These are phyloP conservation scores for Trematocara stigmaticum DNA, from an alignment of 2,113 vertebrate genomes.

Conservation along the genomic window DNA sequence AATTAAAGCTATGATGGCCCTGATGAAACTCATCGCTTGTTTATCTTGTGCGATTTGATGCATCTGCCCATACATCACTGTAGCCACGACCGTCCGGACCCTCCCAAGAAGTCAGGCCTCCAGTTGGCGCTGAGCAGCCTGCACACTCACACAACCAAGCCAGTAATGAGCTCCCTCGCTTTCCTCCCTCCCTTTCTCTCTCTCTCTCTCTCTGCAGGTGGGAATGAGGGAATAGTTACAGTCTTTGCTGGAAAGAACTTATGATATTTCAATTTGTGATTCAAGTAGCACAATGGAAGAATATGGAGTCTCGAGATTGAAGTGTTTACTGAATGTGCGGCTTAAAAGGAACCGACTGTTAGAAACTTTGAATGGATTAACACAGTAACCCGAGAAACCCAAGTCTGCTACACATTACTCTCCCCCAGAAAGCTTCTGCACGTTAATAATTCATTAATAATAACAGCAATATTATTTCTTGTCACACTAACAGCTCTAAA, in stretches of 20 bases:
- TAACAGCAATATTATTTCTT: background rate
- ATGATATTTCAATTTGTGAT: slow-evolving; percentile 56
- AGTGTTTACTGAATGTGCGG: background rate
- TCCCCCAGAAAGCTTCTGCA: background rate
- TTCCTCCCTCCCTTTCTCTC: background rate
- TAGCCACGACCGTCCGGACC: slow-evolving; percentile 61
- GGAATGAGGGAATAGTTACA: slow-evolving; percentile 22
- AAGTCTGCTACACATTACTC: background rate
- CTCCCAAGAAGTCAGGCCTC: slow-evolving; percentile 67
- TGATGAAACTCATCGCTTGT: slow-evolving; percentile 96
- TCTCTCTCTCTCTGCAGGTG: slow-evolving; percentile 33
- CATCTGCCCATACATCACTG: slow-evolving; percentile 88
- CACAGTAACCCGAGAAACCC: background rate
- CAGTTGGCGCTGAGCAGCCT: slow-evolving; percentile 28
- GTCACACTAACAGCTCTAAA: background rate
- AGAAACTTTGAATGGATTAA: background rate
- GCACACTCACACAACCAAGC: slow-evolving; percentile 26
- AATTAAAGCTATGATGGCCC: slow-evolving; percentile 96
- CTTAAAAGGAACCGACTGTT: background rate
- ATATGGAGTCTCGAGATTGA: background rate
- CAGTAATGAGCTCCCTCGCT: slow-evolving; percentile 34
- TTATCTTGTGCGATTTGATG: slow-evolving; percentile 95
- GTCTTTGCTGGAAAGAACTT: slow-evolving; percentile 23
- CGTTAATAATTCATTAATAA: background rate
- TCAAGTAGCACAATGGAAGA: background rate